A percentile compares a stretch with the other conserved stretches of the same genome.
phyloP scores from a whole-genome alignment of 2,113 vertebrate species.

The Isurus oxyrinchus region DNA sequence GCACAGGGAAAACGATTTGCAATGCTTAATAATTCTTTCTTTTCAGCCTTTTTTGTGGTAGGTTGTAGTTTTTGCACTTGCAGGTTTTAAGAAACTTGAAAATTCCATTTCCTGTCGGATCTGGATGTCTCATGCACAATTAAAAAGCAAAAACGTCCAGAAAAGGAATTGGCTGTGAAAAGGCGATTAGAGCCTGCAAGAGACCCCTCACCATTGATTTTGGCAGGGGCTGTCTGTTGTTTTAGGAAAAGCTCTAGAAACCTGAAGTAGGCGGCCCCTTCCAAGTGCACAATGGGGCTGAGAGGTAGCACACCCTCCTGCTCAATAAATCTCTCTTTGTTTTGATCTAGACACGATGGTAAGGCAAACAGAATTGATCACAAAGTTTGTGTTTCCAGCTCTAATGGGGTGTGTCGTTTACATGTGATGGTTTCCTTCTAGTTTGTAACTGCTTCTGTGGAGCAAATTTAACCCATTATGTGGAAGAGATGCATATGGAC shows the following conservation, averaged over 20 bases:
- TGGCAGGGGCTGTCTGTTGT: not conserved
- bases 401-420: not conserved
- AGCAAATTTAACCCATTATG: not conserved
- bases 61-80: not conserved
- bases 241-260: not conserved
- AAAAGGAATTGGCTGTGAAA: not conserved
- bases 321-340: not conserved
- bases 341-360: not conserved
- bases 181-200: not conserved
- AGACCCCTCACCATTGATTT: not conserved
- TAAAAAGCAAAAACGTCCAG: not conserved
- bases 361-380: not conserved
- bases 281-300: not conserved
- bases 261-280: not conserved
- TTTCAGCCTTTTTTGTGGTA: not conserved
- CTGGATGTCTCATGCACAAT: not conserved
- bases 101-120: not conserved
- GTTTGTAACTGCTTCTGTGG: not conserved
- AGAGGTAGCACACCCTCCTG: not conserved
- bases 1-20: not conserved
- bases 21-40: not conserved
- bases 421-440: not conserved
- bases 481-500: not conserved
- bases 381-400: not conserved
- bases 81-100: not conserved